Conservation (phyloP, 2,888 invertebrate genomes). For the Pachymerium ferrugineum region DNA sequence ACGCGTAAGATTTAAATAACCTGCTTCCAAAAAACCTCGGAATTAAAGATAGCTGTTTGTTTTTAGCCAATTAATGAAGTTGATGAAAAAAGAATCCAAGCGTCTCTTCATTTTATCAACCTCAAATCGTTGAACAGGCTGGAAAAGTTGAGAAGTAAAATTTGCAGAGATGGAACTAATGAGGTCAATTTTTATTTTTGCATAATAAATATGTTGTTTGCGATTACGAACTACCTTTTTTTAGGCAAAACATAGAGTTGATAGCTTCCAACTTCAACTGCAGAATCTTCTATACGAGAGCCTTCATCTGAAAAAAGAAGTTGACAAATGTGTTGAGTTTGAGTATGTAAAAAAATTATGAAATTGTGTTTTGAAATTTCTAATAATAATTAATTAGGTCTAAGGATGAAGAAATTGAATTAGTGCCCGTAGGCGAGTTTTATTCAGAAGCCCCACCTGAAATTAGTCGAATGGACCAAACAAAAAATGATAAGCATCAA, state of each 20-base stretch:
- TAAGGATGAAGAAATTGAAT: conserved; percentile 85
- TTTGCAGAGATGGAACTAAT: conserved; percentile 71
- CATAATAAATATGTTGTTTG: not conserved
- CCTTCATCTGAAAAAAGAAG: conserved; percentile 87
- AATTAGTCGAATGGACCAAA: conserved; percentile 58
- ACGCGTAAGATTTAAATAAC: not conserved
- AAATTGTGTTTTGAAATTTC: not conserved
- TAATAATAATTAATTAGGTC: conserved; percentile 54
- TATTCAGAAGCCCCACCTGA: conserved; percentile 72
- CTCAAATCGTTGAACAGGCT: conserved; percentile 83
- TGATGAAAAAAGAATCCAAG: conserved; percentile 63
- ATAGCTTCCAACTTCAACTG: conserved; percentile 79
- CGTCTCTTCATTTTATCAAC: conserved; percentile 69
- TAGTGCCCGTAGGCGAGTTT: conserved; percentile 78
- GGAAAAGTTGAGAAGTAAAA: conserved; percentile 79
- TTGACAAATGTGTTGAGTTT: conserved; percentile 88
- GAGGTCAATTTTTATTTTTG: conserved; percentile 47
- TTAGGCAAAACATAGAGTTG: conserved; percentile 78
- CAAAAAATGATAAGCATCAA: conserved; percentile 67
- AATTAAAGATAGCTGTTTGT: conserved; percentile 21
- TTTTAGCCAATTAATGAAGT: conserved; percentile 53
- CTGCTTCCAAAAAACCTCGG: not conserved
- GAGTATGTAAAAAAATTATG: conserved; percentile 54
- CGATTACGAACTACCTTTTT: not conserved
- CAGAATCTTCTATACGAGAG: conserved; percentile 93